A percentile compares a stretch with the other conserved stretches of the same genome.
phyloP scores from a whole-genome alignment of 2,113 vertebrate species.

The Stigmatopora argus region DNA sequence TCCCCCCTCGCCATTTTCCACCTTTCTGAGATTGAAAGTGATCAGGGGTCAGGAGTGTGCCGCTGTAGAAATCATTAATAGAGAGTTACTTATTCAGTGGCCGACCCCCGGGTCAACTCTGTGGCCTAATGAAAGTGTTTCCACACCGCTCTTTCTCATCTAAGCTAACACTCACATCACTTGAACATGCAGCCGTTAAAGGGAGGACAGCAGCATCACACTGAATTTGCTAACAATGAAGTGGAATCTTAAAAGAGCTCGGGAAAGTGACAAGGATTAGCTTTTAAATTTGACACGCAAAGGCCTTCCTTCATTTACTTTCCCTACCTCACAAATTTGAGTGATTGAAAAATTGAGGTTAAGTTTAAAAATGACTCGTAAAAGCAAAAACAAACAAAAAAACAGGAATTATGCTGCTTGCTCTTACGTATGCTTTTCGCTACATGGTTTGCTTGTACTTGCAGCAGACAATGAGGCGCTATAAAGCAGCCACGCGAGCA shows the following conservation, averaged over 20 bases:
- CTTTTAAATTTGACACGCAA: background rate
- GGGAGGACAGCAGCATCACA: constrained; percentile 51
- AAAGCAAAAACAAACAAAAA: no score
- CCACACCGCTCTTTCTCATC: constrained; percentile 73
- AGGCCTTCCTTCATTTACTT: background rate
- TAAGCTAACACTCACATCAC: constrained; percentile 74
- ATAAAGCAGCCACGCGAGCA: background rate
- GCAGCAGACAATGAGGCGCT: background rate
- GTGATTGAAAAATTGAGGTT: background rate
- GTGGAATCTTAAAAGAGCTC: constrained; percentile 55
- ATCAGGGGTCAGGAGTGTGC: constrained; percentile 72
- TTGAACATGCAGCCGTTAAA: constrained; percentile 53
- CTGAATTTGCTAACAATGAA: constrained; percentile 52
- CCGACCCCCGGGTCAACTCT: constrained; percentile 60
- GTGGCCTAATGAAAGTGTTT: constrained; percentile 77
- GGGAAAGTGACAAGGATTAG: background rate
- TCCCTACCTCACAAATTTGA: background rate
- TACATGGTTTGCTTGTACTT: no score
- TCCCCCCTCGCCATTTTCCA: constrained; percentile 56
- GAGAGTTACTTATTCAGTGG: constrained; percentile 74
- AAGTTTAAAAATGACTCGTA: no score
- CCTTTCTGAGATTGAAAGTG: constrained; percentile 69
- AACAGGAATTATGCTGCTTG: no score
- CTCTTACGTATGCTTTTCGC: no score
- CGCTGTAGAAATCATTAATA: constrained; percentile 77